Evolutionary conservation across 2,113 vertebrate species (phyloP).

Genomic region (Tichodroma muraria): DNA sequence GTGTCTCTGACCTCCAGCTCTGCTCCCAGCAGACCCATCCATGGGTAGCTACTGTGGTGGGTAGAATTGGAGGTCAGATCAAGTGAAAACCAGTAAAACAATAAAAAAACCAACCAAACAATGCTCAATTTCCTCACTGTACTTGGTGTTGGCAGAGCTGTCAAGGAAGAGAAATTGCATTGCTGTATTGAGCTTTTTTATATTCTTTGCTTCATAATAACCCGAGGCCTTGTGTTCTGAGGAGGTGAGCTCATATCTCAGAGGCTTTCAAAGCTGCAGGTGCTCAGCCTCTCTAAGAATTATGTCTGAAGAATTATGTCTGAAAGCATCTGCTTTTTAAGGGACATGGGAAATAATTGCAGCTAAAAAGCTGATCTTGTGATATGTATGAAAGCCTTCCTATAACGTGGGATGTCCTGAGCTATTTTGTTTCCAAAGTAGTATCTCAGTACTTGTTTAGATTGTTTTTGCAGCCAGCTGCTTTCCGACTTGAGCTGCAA

Average conservation of each 20-base stretch:
- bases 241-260: background rate
- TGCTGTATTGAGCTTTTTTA: background rate
- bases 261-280: background rate
- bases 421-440: background rate
- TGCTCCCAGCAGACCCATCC: background rate
- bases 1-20: background rate
- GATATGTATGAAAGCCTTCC: background rate
- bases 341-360: background rate
- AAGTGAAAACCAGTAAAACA: background rate
- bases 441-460: background rate
- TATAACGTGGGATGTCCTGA: background rate
- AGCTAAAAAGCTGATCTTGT: background rate
- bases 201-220: background rate
- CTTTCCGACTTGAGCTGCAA: background rate
- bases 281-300: background rate
- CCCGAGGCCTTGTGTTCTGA: rapidly evolving
- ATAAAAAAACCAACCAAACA: background rate
- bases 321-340: background rate
- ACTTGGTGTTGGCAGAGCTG: background rate
- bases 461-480: background rate
- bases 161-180: background rate
- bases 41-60: rapidly evolving
- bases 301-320: background rate
- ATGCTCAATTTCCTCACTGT: rapidly evolving
- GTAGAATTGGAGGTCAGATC: background rate